phyloP scores from a whole-genome alignment of 1,140 invertebrate species.

The Drosophila prosaltans region DNA sequence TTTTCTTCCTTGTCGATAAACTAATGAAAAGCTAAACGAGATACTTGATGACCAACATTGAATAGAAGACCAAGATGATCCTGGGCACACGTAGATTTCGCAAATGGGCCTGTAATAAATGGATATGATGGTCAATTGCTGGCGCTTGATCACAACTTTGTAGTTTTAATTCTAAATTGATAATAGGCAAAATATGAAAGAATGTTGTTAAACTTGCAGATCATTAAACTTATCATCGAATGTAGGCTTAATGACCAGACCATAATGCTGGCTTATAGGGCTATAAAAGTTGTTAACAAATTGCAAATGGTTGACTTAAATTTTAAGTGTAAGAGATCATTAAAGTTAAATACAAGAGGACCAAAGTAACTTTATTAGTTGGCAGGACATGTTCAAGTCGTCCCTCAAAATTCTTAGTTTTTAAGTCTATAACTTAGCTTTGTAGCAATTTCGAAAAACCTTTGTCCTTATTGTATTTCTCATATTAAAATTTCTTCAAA shows the following conservation, averaged over 20 bases:
- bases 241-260: background rate
- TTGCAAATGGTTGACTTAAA: constrained; percentile 4
- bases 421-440: too few relatives aligned
- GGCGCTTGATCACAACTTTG: constrained; percentile 49
- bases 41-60: constrained; percentile 45
- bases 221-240: constrained; percentile 47
- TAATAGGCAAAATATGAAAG: constrained; percentile 4
- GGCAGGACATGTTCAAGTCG: too few relatives aligned
- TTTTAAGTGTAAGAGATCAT: background rate
- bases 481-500: too few relatives aligned
- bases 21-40: constrained; percentile 70
- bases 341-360: too few relatives aligned
- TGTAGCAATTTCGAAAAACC: too few relatives aligned
- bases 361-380: too few relatives aligned
- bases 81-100: constrained; percentile 52
- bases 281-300: constrained; percentile 16
- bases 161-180: constrained; percentile 22
- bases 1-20: constrained; percentile 55
- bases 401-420: too few relatives aligned
- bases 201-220: constrained; percentile 1
- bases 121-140: background rate
- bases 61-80: constrained; percentile 67
- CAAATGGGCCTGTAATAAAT: constrained; percentile 33
- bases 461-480: too few relatives aligned
- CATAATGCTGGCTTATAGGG: background rate